Evolutionary conservation across 2,888 invertebrate genomes (phyloP).

Genomic region (Gastracanthus pulcherrimus): DNA sequence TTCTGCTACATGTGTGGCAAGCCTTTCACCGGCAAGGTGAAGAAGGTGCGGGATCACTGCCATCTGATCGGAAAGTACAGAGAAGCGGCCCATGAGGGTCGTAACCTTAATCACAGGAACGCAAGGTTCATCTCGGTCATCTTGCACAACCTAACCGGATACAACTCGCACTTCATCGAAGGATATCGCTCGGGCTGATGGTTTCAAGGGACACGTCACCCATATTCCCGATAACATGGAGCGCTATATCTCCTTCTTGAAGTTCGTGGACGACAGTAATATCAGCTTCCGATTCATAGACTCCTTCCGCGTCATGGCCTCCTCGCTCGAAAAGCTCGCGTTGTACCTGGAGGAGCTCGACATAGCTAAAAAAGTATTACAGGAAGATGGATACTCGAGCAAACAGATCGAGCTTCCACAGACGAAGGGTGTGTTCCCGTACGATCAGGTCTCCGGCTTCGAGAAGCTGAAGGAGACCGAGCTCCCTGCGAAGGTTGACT

Average conservation of each 20-base stretch:
- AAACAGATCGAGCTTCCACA: background rate
- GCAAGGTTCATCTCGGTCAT: slow-evolving; percentile 65
- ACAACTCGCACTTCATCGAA: slow-evolving; percentile 62
- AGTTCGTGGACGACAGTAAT: slow-evolving; percentile 20
- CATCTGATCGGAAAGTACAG: slow-evolving; percentile 44
- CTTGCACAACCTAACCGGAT: slow-evolving; percentile 67
- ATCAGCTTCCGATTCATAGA: slow-evolving; percentile 51
- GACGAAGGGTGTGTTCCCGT: slow-evolving; percentile 54
- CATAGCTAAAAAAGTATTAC: background rate
- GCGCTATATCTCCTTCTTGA: slow-evolving; percentile 63
- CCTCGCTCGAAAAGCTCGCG: slow-evolving; percentile 43
- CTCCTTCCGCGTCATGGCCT: slow-evolving; percentile 45
- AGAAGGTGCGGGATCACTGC: slow-evolving; percentile 47
- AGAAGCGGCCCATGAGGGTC: slow-evolving; percentile 56
- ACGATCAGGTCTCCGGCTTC: slow-evolving; percentile 39
- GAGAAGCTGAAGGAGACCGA: slow-evolving; percentile 8
- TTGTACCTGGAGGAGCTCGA: background rate
- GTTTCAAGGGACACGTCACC: slow-evolving; percentile 56
- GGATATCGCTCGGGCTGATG: slow-evolving; percentile 53
- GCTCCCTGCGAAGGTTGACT: slow-evolving; percentile 52
- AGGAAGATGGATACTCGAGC: background rate
- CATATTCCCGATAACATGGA: slow-evolving; percentile 70
- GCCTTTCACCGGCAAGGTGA: background rate
- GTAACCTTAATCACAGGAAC: slow-evolving; percentile 68
- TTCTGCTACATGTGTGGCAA: slow-evolving; percentile 50